These are phyloP conservation scores for Apistogramma diplotaenia DNA, from an alignment of 2,113 vertebrate genomes.

Conservation along the genomic window DNA sequence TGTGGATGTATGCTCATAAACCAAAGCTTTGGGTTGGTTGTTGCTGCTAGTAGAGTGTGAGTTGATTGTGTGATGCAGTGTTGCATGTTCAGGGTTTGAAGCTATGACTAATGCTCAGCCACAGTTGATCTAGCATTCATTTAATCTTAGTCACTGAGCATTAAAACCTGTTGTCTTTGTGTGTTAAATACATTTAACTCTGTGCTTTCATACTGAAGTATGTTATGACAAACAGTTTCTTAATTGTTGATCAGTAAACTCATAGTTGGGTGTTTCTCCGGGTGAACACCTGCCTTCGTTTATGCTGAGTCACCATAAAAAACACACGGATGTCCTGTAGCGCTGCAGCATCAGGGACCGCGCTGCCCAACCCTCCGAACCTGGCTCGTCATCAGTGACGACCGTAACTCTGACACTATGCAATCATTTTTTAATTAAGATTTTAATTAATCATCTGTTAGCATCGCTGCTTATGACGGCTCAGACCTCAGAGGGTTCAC, in stretches of 20 bases:
- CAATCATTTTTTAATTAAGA: too few species aligned
- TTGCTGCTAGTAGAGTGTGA: neutral
- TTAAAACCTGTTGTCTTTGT: rapidly evolving
- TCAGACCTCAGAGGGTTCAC: neutral
- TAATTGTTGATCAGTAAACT: too few species aligned
- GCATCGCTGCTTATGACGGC: neutral
- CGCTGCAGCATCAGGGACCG: too few species aligned
- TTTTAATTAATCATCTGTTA: too few species aligned
- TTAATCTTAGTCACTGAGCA: neutral
- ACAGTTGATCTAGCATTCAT: neutral
- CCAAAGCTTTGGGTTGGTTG: neutral
- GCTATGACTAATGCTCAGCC: rapidly evolving
- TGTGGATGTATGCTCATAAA: neutral
- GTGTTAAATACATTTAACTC: neutral
- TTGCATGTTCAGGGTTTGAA: neutral
- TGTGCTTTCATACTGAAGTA: neutral
- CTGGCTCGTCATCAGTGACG: too few species aligned
- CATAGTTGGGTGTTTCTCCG: too few species aligned
- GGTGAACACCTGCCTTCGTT: too few species aligned
- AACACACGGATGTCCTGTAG: too few species aligned
- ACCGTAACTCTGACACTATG: too few species aligned
- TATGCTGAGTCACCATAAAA: too few species aligned
- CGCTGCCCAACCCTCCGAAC: too few species aligned
- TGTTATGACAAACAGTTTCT: neutral
- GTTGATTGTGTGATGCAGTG: neutral